Evolutionary conservation across 2,797 vertebrate species (phyloP), one percentile per base, ranked within the genome.

Genomic region (Pyrocephalus nanus): DNA sequence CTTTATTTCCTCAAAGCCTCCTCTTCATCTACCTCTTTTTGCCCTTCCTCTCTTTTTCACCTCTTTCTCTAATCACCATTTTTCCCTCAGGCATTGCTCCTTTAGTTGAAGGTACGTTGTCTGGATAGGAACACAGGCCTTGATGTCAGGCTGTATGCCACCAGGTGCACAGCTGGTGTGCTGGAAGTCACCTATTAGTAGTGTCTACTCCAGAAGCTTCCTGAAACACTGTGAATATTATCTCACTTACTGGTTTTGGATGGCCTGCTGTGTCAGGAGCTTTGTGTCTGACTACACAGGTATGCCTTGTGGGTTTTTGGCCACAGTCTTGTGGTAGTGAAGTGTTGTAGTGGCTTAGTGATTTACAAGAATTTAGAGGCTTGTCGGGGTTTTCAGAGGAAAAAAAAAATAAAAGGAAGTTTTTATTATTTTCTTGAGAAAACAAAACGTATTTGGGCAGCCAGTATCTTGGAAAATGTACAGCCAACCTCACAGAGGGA

Each of bases 281-380:
- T 40, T 27, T 2, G 0, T 11, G 12, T 15, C 2, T 51, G n/a
- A 58, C 40, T 43, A 1, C 3, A 11, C 0, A 3, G 18, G 3
- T 26, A 25, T 23, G 58, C 20, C 38, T 36, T 14, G 22, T 8
- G 15, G 5, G 1, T 45, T 40, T n/a, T 75, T 7, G 12, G 57
- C 19, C 21, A 1, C 6, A 30, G 13, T 29, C 30, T 54, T 71
- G 30, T 8, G 32, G 3, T 4, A 32, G 5, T 17, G 20, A 74
- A 47, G 10, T 30, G 6, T 12, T 4, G 20, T 42, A 23, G 16
- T 26, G 8, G 2, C 26, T 72, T 70, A 4, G 20, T 30, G 22
- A 30, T 32, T 38, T 62, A 45, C 15, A 47, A 47, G 2, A 70
- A 34, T 27, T 17, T 40, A 60, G 57, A 66, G 10, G 9, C 5